phyloP scores from a whole-genome alignment of 2,113 vertebrate genomes.

The Stercorarius parasiticus region DNA sequence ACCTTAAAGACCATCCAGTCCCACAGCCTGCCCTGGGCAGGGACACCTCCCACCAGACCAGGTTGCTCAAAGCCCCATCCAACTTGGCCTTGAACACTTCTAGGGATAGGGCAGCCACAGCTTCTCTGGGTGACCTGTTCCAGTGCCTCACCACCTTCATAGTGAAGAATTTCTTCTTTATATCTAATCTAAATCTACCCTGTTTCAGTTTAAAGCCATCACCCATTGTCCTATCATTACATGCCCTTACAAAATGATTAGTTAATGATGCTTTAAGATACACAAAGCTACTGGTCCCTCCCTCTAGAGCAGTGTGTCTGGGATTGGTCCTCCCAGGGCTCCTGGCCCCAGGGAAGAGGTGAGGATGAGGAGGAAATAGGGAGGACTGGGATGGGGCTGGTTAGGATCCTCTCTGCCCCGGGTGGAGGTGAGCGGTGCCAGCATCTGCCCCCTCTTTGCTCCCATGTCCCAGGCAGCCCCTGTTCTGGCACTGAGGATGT shows the following conservation, averaged over 20 bases:
- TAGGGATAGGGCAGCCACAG: not conserved
- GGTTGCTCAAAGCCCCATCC: not conserved
- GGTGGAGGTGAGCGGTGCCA: not conserved
- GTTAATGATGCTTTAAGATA: not conserved
- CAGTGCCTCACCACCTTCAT: not conserved
- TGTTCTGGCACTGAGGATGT: rapidly evolving
- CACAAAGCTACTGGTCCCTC: not conserved
- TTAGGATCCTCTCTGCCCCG: not conserved
- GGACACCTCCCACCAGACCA: not conserved
- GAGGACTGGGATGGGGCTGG: not conserved
- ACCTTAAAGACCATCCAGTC: not conserved
- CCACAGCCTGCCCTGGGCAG: not conserved
- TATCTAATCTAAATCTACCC: not conserved
- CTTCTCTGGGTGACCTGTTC: not conserved
- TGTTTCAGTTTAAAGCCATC: not conserved
- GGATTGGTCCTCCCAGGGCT: not conserved
- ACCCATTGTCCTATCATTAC: not conserved
- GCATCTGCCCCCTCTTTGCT: not conserved
- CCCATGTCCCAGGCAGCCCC: not conserved
- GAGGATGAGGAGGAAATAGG: not conserved
- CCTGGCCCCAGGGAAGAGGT: rapidly evolving
- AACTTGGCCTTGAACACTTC: not conserved
- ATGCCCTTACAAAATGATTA: not conserved
- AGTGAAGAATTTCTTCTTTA: not conserved
- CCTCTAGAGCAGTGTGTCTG: not conserved